Conservation (phyloP, 2,113 vertebrate genomes). For the Saguinus imperator region DNA sequence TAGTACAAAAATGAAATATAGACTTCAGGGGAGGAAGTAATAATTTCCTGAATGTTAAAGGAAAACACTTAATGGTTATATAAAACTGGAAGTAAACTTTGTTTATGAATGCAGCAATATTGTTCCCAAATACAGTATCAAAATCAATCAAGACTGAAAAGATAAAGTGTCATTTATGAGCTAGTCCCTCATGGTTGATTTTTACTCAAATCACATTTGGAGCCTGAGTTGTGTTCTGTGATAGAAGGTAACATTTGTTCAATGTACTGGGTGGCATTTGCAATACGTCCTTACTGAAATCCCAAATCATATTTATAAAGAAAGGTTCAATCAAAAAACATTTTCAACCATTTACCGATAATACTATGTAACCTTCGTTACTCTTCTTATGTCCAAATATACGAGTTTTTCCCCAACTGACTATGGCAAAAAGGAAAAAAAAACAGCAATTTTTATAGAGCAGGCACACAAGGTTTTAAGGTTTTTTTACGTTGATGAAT, state of each 20-base stretch:
- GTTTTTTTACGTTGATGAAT: neutral
- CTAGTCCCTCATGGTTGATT: slow-evolving; percentile 52
- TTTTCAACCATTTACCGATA: slow-evolving; percentile 57
- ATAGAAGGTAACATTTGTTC: slow-evolving; percentile 57
- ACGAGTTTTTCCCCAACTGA: neutral
- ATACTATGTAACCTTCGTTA: slow-evolving; percentile 56
- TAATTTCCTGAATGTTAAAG: slow-evolving; percentile 23
- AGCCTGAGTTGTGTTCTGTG: slow-evolving; percentile 44
- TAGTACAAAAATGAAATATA: slow-evolving; percentile 35
- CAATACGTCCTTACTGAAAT: slow-evolving; percentile 53
- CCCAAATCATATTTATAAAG: slow-evolving; percentile 75
- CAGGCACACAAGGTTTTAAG: slow-evolving; percentile 26
- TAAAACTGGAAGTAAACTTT: slow-evolving; percentile 59
- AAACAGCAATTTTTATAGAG: neutral
- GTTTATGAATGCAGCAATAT: slow-evolving; percentile 58
- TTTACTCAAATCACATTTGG: slow-evolving; percentile 69
- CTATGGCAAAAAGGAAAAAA: neutral
- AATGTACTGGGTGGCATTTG: slow-evolving; percentile 54
- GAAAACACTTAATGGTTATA: slow-evolving; percentile 28
- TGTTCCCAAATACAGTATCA: slow-evolving; percentile 66
- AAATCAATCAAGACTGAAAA: slow-evolving; percentile 67
- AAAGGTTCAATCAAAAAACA: slow-evolving; percentile 59
- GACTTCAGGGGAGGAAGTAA: slow-evolving; percentile 38
- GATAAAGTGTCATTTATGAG: slow-evolving; percentile 56
- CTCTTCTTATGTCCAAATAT: slow-evolving; percentile 6